Evolutionary conservation across 2,797 vertebrate species (phyloP), one percentile per base, ranked within the genome.

Genomic region (Thripadectes ignobilis): DNA sequence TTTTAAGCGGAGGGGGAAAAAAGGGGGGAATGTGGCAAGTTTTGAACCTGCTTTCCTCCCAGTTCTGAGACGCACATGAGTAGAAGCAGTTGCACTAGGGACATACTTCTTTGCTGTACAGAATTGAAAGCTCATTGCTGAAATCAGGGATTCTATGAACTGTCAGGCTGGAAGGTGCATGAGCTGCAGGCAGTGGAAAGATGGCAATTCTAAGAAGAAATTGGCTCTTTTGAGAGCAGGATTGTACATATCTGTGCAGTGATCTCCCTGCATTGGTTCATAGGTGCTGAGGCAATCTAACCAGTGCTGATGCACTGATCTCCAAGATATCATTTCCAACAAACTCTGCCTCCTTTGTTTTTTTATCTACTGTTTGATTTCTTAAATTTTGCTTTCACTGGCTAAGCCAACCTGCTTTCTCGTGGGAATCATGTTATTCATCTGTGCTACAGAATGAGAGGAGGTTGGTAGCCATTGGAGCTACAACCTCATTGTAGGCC

Each of bases 101-200:
- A 97, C 91, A 66, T 97, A 96, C 95, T 97, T 96, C 95, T 97
- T 97, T 97, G 94, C 95, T 97, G 88, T 95, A 92, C 94, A 97
- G 96, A 98, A 97, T 91, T 96, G 97, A 97, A 97, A 98, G 97
- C 95, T 97, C 93, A 93, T 97, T 97, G 96, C 96, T 97, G 96
- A 96, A 97, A 98, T 98, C 98, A 98, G 98, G 98, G 98, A 98
- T 98, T 97, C 95, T 96, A 95, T 95, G 96, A 97, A 97, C 96
- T 96, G 80, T 96, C 94, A 95, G 97, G 95, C 95, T 96, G 92
- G 94, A 92, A 97, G 66, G 95, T 96, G 66, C 91, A 90, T 93
- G 96, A 97, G 92, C 95, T 95, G 96, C 96, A 97, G 96, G 97
- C 95, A 96, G 91, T 97, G 94, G 88, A 96, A 94, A 95, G 89